A percentile compares a stretch with the other conserved stretches of the same genome.
phyloP scores from a whole-genome alignment of 2,888 invertebrate genomes.

The Cantharis lateralis region DNA sequence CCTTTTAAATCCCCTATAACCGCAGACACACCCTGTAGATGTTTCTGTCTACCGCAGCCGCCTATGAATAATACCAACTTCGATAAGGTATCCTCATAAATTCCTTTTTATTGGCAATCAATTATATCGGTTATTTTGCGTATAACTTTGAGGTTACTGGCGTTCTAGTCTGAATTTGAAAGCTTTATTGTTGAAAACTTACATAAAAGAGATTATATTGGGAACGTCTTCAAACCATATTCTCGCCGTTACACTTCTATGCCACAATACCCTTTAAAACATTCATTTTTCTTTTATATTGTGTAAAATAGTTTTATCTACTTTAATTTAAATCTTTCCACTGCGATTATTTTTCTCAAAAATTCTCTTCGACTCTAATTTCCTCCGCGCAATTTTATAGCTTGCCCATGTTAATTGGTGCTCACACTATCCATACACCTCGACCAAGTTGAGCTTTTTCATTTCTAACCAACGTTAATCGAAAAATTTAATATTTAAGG shows the following conservation, averaged over 20 bases:
- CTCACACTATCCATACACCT: neutral
- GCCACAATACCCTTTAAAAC: neutral
- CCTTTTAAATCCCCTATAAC: constrained; percentile 29
- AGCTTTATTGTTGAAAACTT: constrained; percentile 33
- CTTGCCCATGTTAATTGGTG: too few species aligned
- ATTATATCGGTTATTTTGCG: constrained; percentile 44
- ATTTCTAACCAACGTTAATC: neutral
- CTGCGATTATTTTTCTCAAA: neutral
- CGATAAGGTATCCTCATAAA: constrained; percentile 48
- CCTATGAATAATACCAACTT: constrained; percentile 47
- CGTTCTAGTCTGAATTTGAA: constrained; percentile 32
- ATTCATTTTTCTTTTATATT: neutral
- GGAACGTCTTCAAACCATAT: constrained; percentile 8
- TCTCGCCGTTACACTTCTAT: constrained; percentile 14
- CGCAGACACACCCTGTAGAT: constrained; percentile 43
- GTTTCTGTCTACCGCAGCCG: constrained; percentile 46
- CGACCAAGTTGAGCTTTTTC: neutral
- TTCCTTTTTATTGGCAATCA: constrained; percentile 49
- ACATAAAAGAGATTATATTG: constrained; percentile 26
- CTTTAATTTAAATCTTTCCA: neutral
- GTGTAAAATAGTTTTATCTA: neutral
- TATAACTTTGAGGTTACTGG: constrained; percentile 39
- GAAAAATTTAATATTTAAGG: neutral
- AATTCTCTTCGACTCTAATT: neutral
- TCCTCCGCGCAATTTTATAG: neutral